Evolutionary conservation across 1,140 invertebrate species (phyloP).

Genomic region (Cherax quadricarinatus): DNA sequence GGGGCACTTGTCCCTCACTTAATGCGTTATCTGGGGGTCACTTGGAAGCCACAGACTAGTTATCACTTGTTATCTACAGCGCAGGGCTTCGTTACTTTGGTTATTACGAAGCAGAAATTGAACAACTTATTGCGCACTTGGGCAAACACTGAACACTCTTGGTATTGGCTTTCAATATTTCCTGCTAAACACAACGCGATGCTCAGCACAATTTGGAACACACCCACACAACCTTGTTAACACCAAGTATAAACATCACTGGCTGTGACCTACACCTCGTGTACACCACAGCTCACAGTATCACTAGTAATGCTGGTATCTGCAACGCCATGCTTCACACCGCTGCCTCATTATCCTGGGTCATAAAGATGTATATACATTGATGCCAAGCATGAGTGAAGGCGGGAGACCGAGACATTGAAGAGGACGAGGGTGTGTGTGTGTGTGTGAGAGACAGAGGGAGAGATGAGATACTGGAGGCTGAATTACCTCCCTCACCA

Average conservation of each 20-base stretch:
- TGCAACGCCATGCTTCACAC: background rate
- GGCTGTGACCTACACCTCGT: background rate
- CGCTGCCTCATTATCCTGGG: background rate
- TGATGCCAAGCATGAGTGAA: background rate
- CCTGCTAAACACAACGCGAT: no score
- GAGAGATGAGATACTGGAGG: background rate
- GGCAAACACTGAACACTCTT: background rate
- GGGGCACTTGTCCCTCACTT: no score
- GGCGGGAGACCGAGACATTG: background rate
- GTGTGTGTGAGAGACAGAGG: background rate
- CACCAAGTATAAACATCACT: background rate
- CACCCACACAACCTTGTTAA: background rate
- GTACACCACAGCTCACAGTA: background rate
- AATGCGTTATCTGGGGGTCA: no score
- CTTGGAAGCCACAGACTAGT: no score
- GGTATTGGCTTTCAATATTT: no score
- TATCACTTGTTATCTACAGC: no score
- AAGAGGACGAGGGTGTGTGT: background rate
- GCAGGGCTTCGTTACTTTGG: background rate
- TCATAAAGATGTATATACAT: conserved; percentile 13
- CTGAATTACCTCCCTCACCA: background rate
- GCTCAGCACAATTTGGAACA: background rate
- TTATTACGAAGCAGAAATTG: background rate
- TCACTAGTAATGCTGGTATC: background rate
- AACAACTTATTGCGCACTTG: background rate